A percentile compares a stretch with the other conserved stretches of the same genome.
These are phyloP conservation scores for Actinia tenebrosa DNA, from an alignment of 64 coral and sea anemone genomes.

Conservation along the genomic window DNA sequence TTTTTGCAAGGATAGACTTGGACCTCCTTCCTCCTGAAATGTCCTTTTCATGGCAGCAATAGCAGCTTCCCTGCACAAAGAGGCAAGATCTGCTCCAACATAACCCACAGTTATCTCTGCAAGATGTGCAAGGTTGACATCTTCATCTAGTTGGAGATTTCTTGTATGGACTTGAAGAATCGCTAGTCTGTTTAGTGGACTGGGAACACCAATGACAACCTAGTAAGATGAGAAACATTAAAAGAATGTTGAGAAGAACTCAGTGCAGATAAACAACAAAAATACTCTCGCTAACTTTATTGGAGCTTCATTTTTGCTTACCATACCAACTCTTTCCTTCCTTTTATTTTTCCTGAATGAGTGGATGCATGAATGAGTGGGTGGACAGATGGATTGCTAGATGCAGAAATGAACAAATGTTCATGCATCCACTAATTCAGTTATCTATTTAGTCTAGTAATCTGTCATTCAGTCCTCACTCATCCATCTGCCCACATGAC, in stretches of 20 bases:
- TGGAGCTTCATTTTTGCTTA: too few species aligned
- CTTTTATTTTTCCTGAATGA: too few species aligned
- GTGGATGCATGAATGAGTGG: too few species aligned
- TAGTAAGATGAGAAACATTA: background rate
- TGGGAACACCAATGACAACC: constrained; percentile 91
- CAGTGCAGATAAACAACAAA: background rate
- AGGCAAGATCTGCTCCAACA: constrained; percentile 87
- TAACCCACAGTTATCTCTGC: constrained; percentile 87
- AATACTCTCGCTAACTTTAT: too few species aligned
- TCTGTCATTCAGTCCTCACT: too few species aligned
- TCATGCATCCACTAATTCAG: too few species aligned
- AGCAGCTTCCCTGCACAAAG: constrained; percentile 72
- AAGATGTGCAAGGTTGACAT: constrained; percentile 66
- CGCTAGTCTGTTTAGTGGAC: constrained; percentile 53
- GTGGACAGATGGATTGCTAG: too few species aligned
- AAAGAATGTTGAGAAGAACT: background rate
- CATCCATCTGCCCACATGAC: too few species aligned
- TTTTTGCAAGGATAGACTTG: background rate
- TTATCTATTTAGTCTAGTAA: too few species aligned
- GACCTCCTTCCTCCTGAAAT: background rate
- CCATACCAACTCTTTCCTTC: too few species aligned
- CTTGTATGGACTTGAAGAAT: constrained; percentile 63
- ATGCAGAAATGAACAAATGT: too few species aligned
- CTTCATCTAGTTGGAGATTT: constrained; percentile 44
- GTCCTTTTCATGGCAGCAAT: constrained; percentile 55